These are phyloP conservation scores for Pteronotus mesoamericanus DNA, from an alignment of 2,797 vertebrate genomes.

Conservation along the genomic window DNA sequence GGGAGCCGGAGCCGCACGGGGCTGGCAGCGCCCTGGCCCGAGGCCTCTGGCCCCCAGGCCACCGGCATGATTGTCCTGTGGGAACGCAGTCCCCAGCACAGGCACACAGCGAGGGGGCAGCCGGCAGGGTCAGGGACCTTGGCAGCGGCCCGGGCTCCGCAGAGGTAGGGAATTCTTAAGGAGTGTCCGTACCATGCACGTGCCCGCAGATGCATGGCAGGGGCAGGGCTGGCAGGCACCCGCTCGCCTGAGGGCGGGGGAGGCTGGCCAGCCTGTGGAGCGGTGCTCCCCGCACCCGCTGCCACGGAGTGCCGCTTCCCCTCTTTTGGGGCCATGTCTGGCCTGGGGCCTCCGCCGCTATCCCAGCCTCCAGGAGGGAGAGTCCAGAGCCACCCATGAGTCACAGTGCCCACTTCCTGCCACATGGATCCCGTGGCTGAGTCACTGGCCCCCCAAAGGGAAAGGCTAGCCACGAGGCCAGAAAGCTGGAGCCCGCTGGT, in stretches of 20 bases:
- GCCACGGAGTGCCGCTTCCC: not conserved
- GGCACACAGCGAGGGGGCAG: not conserved
- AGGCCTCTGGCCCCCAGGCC: fast-evolving
- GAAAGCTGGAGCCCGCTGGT: slow-evolving; percentile 5
- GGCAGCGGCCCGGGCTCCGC: not conserved
- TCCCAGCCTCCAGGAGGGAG: slow-evolving; percentile 19
- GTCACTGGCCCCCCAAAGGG: slow-evolving; percentile 71
- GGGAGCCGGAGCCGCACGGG: fast-evolving
- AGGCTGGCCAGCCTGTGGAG: fast-evolving
- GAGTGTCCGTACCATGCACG: not conserved
- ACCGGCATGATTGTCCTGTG: not conserved
- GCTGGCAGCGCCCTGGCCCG: not conserved
- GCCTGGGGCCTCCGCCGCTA: not conserved
- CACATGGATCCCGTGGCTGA: slow-evolving; percentile 63
- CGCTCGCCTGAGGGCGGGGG: not conserved
- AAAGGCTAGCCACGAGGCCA: slow-evolving; percentile 50
- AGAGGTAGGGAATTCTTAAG: not conserved
- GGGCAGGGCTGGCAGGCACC: not conserved
- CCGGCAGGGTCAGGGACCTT: not conserved
- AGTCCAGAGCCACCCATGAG: slow-evolving; percentile 40
- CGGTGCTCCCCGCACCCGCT: too few relatives aligned
- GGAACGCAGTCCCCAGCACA: not conserved
- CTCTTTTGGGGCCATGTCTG: not conserved
- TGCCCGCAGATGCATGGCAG: not conserved
- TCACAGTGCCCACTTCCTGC: slow-evolving; percentile 73